Base-by-base conservation (phyloP, 2,888 invertebrate genomes). In the Eugnorisma glareosa region DNA sequence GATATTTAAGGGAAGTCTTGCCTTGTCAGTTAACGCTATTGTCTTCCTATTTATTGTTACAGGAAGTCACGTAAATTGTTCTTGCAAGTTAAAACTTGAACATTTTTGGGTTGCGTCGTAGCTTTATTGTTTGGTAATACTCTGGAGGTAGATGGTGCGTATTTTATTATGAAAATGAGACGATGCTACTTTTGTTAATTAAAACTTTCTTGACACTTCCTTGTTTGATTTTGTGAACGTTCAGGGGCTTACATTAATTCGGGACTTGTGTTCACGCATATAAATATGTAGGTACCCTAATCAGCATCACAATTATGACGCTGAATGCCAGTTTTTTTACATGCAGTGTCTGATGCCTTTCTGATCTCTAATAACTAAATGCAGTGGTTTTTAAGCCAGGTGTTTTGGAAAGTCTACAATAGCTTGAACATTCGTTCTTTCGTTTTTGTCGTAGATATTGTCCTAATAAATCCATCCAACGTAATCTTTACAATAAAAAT, bases 1-100 rank as follows among this genome's bases (percentile, higher is more conserved):
- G 54, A 83, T 82, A 86, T 82, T 88, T 77, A 68, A 77, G 54
- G 70, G 54, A 81, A 81, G 81, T 74, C 67, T 54, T 31, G 31
- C 37, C 51, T 72, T 67, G 68, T 79, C 80, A 67, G 79, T 85
- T 35, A 78, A 24, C 48, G 64, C 79, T 15, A 79, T 86, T 79
- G 82, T 86, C 67, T 79, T 43, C 11, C 15, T 76, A 79, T 82
- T 77, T 82, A 87, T 78, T 82, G 67, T 77, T 59, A 72, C 61
- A 59, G 67, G 35, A 59, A 67, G 54, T 43, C 61, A 75, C 61
- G 54, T 75, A 77, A 87, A 86, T 85, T 76, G 76, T 70, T 72
- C 61, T 67, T 48, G 40, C 3, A 28, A 77, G 45, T 85, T 77
- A 45, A 73, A 82, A 83, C 77, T 85, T 51, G 43, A 71, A 68